phyloP scores from a whole-genome alignment of 2,888 invertebrate species.

The Xestia rhomboidea region DNA sequence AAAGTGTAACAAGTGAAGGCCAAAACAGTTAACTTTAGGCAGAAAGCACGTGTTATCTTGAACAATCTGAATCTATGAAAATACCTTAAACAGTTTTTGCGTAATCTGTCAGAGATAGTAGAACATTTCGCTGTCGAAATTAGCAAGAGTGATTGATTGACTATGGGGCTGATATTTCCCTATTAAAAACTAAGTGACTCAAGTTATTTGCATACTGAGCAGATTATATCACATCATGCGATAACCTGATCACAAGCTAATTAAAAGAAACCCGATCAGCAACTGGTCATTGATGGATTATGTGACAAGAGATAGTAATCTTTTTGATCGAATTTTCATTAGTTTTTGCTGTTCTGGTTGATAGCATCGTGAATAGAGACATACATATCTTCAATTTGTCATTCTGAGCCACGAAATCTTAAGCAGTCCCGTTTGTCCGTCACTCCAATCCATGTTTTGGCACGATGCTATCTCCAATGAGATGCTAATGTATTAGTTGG shows the following conservation, averaged over 20 bases:
- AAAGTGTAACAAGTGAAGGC: slow-evolving; percentile 23
- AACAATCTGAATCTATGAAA: slow-evolving; percentile 18
- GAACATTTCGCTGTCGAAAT: slow-evolving; percentile 49
- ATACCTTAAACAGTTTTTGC: slow-evolving; percentile 27
- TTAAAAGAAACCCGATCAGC: slow-evolving; percentile 68
- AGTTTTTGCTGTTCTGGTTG: slow-evolving; percentile 55
- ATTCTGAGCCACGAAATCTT: slow-evolving; percentile 68
- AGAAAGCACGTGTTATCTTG: slow-evolving; percentile 21
- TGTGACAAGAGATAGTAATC: slow-evolving; percentile 60
- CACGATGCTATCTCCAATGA: slow-evolving; percentile 83
- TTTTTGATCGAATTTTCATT: slow-evolving; percentile 58
- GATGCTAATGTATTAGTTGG: slow-evolving; percentile 89
- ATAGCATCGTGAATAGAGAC: slow-evolving; percentile 64
- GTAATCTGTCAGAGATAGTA: slow-evolving; percentile 12
- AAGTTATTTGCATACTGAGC: slow-evolving; percentile 64
- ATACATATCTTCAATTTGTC: slow-evolving; percentile 71
- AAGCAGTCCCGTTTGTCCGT: slow-evolving; percentile 71
- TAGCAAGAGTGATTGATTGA: slow-evolving; percentile 64
- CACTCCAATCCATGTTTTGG: slow-evolving; percentile 77
- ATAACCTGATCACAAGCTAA: slow-evolving; percentile 57
- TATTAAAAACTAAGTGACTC: slow-evolving; percentile 56
- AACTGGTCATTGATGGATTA: slow-evolving; percentile 72
- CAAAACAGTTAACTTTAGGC: slow-evolving; percentile 40
- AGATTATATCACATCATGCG: slow-evolving; percentile 66
- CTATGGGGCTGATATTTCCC: slow-evolving; percentile 60